phyloP scores from a whole-genome alignment of 2,888 invertebrate species.

The Lottia gigantea region DNA sequence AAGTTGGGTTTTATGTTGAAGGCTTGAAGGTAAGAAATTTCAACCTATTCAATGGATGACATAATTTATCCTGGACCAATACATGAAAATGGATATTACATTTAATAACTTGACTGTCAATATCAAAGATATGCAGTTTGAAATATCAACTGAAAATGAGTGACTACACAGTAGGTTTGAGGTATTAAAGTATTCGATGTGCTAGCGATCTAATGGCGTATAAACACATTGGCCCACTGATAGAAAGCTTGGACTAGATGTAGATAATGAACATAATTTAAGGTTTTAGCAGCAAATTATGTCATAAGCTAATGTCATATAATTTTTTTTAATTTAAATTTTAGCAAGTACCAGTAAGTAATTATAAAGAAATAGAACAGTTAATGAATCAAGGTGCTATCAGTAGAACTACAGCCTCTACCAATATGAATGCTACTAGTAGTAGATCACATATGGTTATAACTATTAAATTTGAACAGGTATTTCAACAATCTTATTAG shows the following conservation, averaged over 20 bases:
- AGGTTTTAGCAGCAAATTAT: too few species aligned
- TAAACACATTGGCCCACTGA: too few species aligned
- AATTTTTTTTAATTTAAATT: conserved; percentile 12
- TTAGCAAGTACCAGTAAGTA: conserved; percentile 52
- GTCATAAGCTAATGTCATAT: too few species aligned
- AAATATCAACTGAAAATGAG: too few species aligned
- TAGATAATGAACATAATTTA: too few species aligned
- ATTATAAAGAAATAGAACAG: conserved; percentile 51
- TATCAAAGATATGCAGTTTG: too few species aligned
- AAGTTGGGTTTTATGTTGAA: conserved; percentile 54
- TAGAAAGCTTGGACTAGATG: too few species aligned
- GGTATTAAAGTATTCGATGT: too few species aligned
- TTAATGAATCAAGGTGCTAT: conserved; percentile 55
- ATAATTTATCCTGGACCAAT: neutral
- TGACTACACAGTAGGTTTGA: too few species aligned
- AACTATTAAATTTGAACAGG: conserved; percentile 58
- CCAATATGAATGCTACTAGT: conserved; percentile 61
- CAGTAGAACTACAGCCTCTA: conserved; percentile 54
- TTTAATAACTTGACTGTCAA: too few species aligned
- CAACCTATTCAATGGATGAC: neutral
- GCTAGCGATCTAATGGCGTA: too few species aligned
- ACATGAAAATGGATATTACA: too few species aligned
- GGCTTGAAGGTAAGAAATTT: conserved; percentile 44
- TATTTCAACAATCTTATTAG: conserved; percentile 22
- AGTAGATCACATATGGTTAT: conserved; percentile 60